phyloP scores from a whole-genome alignment of 1,140 invertebrate species.

The Anastrepha obliqua region DNA sequence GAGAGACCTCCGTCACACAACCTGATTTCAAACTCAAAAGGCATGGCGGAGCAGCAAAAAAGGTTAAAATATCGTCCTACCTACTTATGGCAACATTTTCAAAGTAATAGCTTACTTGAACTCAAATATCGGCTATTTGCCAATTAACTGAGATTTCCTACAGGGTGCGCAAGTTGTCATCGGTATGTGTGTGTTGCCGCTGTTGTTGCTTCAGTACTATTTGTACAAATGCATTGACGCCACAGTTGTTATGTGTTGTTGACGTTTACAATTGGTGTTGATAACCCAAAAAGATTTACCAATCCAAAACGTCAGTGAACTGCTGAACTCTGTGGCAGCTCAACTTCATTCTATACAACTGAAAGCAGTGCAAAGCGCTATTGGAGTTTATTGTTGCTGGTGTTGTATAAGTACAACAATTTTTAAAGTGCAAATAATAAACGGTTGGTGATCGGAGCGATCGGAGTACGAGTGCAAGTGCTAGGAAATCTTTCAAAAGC shows the following conservation, averaged over 20 bases:
- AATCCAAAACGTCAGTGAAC: conserved; percentile 44
- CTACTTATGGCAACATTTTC: too few species aligned
- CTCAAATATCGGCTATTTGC: too few species aligned
- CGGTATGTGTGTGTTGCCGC: background rate
- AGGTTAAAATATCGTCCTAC: too few species aligned
- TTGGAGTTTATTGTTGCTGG: background rate
- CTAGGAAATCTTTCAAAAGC: background rate
- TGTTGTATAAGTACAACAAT: background rate
- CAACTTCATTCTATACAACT: conserved; percentile 39
- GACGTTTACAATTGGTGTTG: conserved; percentile 52
- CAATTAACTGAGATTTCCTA: background rate
- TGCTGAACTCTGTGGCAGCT: conserved; percentile 50
- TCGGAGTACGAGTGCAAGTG: background rate
- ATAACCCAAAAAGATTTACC: conserved; percentile 52
- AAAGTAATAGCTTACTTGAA: too few species aligned
- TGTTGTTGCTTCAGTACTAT: background rate
- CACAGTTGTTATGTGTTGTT: conserved; percentile 12
- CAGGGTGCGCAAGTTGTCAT: background rate
- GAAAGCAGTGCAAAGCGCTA: background rate
- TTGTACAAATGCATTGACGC: conserved; percentile 24
- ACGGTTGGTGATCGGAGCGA: background rate
- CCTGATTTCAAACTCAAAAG: too few species aligned
- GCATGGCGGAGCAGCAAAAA: too few species aligned
- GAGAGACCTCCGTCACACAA: too few species aligned
- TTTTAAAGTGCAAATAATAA: conserved; percentile 41